phyloP scores from a whole-genome alignment of 2,888 invertebrate species.

The Drosophila kokeensis region DNA sequence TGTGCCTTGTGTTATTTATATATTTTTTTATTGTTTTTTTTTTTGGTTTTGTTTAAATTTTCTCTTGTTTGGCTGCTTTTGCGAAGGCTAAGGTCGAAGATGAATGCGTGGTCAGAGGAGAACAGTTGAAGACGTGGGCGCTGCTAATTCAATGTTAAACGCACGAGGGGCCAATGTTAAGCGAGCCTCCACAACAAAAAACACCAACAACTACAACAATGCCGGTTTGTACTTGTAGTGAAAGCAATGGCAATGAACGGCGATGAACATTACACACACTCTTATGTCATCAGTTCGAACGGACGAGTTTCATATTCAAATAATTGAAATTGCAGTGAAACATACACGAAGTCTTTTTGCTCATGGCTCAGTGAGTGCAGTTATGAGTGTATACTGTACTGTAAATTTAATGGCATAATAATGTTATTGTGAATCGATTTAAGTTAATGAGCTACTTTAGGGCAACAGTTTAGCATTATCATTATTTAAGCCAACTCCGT shows the following conservation, averaged over 20 bases:
- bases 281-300: conserved; percentile 46
- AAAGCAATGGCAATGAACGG: conserved; percentile 67
- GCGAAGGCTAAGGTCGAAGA: conserved; percentile 72
- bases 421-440: background rate
- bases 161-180: conserved; percentile 59
- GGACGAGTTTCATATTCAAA: conserved; percentile 23
- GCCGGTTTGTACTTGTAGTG: conserved; percentile 41
- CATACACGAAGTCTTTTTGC: background rate
- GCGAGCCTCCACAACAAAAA: conserved; percentile 28
- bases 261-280: conserved; percentile 16
- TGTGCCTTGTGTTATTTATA: conserved; percentile 29
- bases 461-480: background rate
- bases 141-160: conserved; percentile 72
- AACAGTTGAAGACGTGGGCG: conserved; percentile 49
- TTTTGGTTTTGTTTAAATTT: background rate
- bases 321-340: conserved; percentile 6
- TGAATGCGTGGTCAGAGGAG: conserved; percentile 33
- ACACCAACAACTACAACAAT: background rate
- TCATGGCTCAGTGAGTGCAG: conserved; percentile 6
- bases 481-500: background rate
- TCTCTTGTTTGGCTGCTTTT: conserved; percentile 29
- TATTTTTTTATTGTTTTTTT: background rate
- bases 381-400: background rate
- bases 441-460: background rate
- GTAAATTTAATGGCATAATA: background rate